Evolutionary conservation across 2,113 vertebrate genomes (phyloP).

Genomic region (Amazona vittata): DNA sequence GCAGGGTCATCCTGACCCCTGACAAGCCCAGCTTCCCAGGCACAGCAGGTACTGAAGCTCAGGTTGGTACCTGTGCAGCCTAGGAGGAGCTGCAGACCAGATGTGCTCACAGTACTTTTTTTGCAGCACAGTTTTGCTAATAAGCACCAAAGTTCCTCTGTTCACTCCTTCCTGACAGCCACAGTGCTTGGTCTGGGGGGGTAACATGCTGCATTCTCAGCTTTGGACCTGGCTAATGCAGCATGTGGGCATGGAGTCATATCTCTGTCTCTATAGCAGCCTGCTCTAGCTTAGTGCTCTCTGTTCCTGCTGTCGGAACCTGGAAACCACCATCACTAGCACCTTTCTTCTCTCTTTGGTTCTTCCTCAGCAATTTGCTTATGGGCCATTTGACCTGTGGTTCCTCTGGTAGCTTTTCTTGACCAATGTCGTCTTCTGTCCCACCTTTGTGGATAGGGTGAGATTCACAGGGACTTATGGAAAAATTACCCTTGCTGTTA

Average conservation of each 20-base stretch:
- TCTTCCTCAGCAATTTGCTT: not conserved
- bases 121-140: not conserved
- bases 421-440: not conserved
- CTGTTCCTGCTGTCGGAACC: not conserved
- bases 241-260: not conserved
- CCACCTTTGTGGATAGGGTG: rapidly evolving
- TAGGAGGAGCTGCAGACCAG: not conserved
- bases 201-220: not conserved
- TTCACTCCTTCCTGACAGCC: not conserved
- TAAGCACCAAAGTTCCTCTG: not conserved
- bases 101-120: not conserved
- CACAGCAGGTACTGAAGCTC: not conserved
- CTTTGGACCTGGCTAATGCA: not conserved
- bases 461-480: not conserved
- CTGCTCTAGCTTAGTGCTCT: not conserved
- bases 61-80: not conserved
- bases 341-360: not conserved
- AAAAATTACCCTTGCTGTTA: not conserved
- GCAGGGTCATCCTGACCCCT: not conserved
- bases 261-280: not conserved
- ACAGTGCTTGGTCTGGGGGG: not conserved
- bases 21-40: not conserved
- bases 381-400: not conserved
- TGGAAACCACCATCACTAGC: not conserved
- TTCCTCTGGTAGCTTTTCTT: not conserved